Evolutionary conservation across 2,797 vertebrate species (phyloP), one percentile per base, ranked within the genome.

Genomic region (Parotocinclus haroldoi): DNA sequence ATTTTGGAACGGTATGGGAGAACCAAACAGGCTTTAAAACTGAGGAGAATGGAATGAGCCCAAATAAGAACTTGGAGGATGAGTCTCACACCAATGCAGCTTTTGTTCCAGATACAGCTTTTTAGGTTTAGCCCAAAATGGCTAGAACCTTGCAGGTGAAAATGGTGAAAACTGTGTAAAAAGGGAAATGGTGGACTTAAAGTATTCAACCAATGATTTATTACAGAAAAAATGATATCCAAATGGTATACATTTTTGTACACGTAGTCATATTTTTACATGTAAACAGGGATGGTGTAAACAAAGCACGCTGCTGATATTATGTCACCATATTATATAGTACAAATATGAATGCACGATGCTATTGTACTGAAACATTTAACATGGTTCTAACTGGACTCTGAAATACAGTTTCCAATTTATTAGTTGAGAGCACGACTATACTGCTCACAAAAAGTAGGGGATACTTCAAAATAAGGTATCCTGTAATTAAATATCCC

Each of bases 211-310:
- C 78, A 80, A 82, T 85, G 71, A 82, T 93, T 94, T 91, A 91
- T 92, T 92, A 91, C 81, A 90, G 84, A 91, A 93, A 93, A 91
- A 81, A 82, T 84, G 85, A 87, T 92, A 90, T 90, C 84, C 86
- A 91, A 91, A 89, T 88, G 44, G 58, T 82, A 86, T 71, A 73
- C 79, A 82, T 76, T 53, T 86, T 83, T 87, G 84, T 83, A 69
- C 61, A 58, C 37, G 37, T 55, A 14, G 78, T 86, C 78, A 83
- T 83, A 80, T 72, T 87, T 90, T 79, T 90, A 89, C 86, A 92
- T 89, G 87, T 92, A 92, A 94, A 92, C 86, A 81, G 84, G 82
- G 83, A 86, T 87, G 77, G 90, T 89, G 84, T 89, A 90, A 90
- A 92, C 80, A 90, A 86, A 81, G 86, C 86, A 73, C 78, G 54